phyloP scores from a whole-genome alignment of 2,888 invertebrate genomes.

The Lysandra bellargus region DNA sequence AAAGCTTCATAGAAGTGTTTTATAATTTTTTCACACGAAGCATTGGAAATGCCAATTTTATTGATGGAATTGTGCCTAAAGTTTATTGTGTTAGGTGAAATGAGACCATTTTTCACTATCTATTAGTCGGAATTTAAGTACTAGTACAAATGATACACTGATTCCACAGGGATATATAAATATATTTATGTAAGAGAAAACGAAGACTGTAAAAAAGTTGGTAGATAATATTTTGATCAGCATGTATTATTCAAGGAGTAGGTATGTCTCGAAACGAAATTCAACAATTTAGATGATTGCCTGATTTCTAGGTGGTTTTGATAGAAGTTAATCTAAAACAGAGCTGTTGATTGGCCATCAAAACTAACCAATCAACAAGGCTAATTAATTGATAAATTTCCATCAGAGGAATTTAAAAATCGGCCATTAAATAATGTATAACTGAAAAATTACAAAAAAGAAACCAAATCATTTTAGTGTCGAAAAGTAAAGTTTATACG shows the following conservation, averaged over 20 bases:
- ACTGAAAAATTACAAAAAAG: not conserved
- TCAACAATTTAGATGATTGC: constrained; percentile 64
- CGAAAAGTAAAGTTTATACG: not conserved
- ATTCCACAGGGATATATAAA: constrained; percentile 72
- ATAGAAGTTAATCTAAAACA: not conserved
- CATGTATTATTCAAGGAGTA: constrained; percentile 51
- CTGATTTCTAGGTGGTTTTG: constrained; percentile 57
- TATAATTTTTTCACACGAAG: constrained; percentile 36
- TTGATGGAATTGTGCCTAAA: constrained; percentile 51
- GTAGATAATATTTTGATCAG: constrained; percentile 66
- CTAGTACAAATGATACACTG: constrained; percentile 76
- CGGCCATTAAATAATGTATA: not conserved
- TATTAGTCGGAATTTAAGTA: constrained; percentile 63
- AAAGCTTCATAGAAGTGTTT: constrained; percentile 43
- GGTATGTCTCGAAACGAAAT: constrained; percentile 51
- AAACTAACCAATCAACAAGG: not conserved
- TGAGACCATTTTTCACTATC: constrained; percentile 52
- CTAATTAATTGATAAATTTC: not conserved
- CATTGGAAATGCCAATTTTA: constrained; percentile 45
- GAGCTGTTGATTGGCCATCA: not conserved
- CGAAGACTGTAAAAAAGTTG: constrained; percentile 76
- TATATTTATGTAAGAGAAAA: constrained; percentile 68
- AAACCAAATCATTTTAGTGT: not conserved
- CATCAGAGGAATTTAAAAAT: not conserved
- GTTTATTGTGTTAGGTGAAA: constrained; percentile 35